A percentile compares a stretch with the other conserved stretches of the same genome.
phyloP scores from a whole-genome alignment of 2,113 vertebrate genomes.

The Tenrec ecaudatus region DNA sequence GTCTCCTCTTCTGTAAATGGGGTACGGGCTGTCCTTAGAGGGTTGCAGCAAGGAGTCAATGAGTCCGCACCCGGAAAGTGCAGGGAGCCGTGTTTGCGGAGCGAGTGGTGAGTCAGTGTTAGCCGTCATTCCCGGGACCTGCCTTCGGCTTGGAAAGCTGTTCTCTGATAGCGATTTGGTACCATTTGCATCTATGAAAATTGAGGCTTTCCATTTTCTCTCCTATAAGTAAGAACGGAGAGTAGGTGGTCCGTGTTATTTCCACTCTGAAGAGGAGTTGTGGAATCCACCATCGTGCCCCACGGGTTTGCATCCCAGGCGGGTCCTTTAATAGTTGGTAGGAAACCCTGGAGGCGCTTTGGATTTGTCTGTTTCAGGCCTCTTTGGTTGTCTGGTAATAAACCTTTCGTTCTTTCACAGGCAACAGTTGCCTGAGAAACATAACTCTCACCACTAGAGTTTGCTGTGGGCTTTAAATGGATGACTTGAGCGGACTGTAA shows the following conservation, averaged over 20 bases:
- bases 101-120: neutral
- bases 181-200: neutral
- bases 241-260: neutral
- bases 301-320: neutral
- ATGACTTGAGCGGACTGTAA: neutral
- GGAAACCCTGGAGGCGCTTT: neutral
- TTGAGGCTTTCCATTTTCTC: neutral
- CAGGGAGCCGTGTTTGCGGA: neutral
- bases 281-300: neutral
- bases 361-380: neutral
- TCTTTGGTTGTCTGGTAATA: neutral
- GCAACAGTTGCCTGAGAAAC: neutral
- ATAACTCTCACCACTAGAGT: neutral
- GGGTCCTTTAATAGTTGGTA: neutral
- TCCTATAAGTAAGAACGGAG: neutral
- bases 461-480: neutral
- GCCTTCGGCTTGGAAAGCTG: neutral
- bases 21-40: too few species aligned
- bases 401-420: conserved; percentile 15
- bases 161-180: neutral
- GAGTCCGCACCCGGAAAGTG: neutral
- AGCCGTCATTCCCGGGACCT: neutral
- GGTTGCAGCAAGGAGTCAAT: neutral
- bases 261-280: neutral
- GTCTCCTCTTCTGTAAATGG: neutral